phyloP scores from a whole-genome alignment of 2,797 vertebrate genomes.

The Phyllotis vaccarum region DNA sequence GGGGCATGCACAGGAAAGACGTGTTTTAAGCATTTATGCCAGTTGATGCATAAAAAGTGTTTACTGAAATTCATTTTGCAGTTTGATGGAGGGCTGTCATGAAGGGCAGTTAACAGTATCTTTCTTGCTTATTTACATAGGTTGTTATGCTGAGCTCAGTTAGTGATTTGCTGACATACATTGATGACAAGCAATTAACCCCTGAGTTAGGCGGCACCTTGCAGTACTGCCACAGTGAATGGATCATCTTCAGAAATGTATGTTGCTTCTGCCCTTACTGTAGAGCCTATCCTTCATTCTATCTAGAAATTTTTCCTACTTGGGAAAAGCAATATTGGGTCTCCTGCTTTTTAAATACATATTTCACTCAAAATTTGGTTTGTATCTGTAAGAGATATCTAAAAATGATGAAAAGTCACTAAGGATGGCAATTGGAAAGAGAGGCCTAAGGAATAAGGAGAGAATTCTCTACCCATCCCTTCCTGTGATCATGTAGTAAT shows the following conservation, averaged over 20 bases:
- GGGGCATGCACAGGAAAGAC: constrained; percentile 22
- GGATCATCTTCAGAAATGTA: constrained; percentile 98
- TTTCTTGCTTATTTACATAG: constrained; percentile 87
- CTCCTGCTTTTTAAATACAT: constrained; percentile 37
- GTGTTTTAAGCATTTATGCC: constrained; percentile 22
- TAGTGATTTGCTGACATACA: constrained; percentile 96
- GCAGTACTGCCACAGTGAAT: constrained; percentile 97
- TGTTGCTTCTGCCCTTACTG: constrained; percentile 74
- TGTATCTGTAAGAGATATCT: constrained; percentile 56
- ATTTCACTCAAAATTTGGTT: constrained; percentile 68
- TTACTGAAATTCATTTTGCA: constrained; percentile 21
- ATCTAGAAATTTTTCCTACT: constrained; percentile 60
- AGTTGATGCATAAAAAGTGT: neutral
- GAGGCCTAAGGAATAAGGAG: constrained; percentile 58
- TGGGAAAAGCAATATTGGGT: constrained; percentile 60
- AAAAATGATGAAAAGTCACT: constrained; percentile 62
- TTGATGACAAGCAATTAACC: constrained; percentile 97
- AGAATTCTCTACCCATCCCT: neutral
- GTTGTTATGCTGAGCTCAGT: constrained; percentile 99
- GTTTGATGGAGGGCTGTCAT: neutral
- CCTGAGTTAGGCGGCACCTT: constrained; percentile 97
- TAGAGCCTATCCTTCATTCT: constrained; percentile 73
- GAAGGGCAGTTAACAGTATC: constrained; percentile 16
- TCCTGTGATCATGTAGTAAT: constrained; percentile 47
- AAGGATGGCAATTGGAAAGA: constrained; percentile 53